phyloP scores from a whole-genome alignment of 2,888 invertebrate species.

The Serrognathus titanus region DNA sequence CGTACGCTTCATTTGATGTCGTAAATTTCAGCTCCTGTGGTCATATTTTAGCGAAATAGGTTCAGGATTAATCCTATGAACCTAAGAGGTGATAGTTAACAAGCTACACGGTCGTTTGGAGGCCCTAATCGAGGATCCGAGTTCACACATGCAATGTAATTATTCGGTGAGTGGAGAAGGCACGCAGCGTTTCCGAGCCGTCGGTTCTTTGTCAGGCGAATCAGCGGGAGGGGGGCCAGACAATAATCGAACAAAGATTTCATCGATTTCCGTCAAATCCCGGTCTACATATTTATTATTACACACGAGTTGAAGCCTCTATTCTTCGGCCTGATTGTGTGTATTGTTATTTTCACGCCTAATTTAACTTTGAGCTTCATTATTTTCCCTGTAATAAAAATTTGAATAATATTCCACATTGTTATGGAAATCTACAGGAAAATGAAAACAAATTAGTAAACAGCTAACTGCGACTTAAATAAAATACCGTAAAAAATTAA shows the following conservation, averaged over 20 bases:
- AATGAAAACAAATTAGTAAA: too few species aligned
- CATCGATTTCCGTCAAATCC: not conserved
- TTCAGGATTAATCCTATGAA: slow-evolving; percentile 2
- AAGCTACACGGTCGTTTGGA: slow-evolving; percentile 23
- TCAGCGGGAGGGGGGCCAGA: slow-evolving; percentile 10
- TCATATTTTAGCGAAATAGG: slow-evolving; percentile 1
- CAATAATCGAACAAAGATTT: slow-evolving; percentile 5
- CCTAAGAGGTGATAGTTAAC: slow-evolving; percentile 20
- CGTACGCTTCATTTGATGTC: not conserved
- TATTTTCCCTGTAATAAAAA: too few species aligned
- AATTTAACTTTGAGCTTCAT: too few species aligned
- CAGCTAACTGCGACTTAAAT: too few species aligned
- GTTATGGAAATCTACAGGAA: too few species aligned
- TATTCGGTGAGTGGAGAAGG: slow-evolving; percentile 15
- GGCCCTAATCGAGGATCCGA: slow-evolving; percentile 22
- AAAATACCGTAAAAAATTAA: too few species aligned
- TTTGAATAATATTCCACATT: too few species aligned
- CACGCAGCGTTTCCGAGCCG: slow-evolving; percentile 16
- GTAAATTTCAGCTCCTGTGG: slow-evolving; percentile 1
- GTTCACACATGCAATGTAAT: slow-evolving; percentile 25
- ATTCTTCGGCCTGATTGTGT: too few species aligned
- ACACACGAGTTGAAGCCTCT: not conserved
- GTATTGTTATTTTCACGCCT: too few species aligned
- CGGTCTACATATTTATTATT: not conserved
- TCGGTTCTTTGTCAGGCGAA: slow-evolving; percentile 12